Conservation (phyloP, 2,797 vertebrate species). For the Paguma larvata region DNA sequence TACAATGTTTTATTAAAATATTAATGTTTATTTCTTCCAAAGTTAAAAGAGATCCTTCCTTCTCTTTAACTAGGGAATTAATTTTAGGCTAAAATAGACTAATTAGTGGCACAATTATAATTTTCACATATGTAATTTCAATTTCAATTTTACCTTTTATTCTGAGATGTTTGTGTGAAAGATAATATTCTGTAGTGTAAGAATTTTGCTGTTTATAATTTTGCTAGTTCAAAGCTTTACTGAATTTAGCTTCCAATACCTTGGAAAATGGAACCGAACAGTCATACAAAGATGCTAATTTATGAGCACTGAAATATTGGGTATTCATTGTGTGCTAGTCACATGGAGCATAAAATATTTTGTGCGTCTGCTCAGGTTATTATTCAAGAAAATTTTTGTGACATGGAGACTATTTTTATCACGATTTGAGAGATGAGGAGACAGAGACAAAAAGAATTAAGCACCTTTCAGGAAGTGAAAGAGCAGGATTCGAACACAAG, state of each 20-base stretch:
- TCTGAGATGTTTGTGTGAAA: neutral
- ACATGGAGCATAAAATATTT: neutral
- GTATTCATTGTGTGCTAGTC: neutral
- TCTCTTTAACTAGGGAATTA: neutral
- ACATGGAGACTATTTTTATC: neutral
- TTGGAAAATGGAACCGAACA: neutral
- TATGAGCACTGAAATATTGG: constrained; percentile 10
- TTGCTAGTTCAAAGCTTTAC: neutral
- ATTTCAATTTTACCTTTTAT: neutral
- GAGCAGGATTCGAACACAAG: neutral
- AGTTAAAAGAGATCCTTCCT: neutral
- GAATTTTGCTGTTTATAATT: neutral
- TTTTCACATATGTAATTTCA: neutral
- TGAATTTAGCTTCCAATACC: neutral
- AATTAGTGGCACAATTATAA: neutral
- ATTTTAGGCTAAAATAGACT: neutral
- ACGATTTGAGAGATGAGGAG: neutral
- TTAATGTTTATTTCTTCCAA: neutral
- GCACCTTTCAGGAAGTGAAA: neutral
- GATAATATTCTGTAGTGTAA: neutral
- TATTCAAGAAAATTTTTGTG: neutral
- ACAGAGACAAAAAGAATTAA: neutral
- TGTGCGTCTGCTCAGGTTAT: neutral
- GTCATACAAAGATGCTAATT: neutral
- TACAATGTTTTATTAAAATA: neutral